Evolutionary conservation across 2,888 invertebrate genomes (phyloP).

Genomic region (Spicauda simplicius): DNA sequence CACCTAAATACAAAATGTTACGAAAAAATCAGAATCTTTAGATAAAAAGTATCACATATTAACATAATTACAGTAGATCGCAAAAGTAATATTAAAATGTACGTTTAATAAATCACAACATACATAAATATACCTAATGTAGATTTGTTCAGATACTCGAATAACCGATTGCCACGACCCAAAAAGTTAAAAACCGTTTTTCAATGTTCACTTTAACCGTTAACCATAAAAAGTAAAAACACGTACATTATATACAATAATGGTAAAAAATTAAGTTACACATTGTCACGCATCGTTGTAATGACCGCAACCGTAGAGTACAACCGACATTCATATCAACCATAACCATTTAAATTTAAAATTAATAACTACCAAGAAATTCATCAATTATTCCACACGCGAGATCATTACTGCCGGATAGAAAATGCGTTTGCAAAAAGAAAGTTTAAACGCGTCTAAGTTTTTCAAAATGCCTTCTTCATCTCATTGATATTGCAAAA

Average conservation of each 20-base stretch:
- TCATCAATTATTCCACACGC: background rate
- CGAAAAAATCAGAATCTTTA: too few relatives aligned
- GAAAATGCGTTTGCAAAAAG: too few relatives aligned
- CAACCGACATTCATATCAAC: background rate
- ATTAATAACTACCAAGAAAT: background rate
- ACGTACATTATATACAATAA: background rate
- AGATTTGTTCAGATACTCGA: background rate
- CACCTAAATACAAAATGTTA: too few relatives aligned
- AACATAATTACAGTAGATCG: background rate
- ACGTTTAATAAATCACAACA: background rate
- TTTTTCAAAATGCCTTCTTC: too few relatives aligned
- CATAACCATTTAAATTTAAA: background rate
- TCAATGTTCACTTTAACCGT: background rate
- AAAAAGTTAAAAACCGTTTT: background rate
- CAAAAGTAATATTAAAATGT: background rate
- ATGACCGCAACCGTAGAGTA: constrained; percentile 15
- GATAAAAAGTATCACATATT: too few relatives aligned
- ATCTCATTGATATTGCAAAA: too few relatives aligned
- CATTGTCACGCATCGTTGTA: constrained; percentile 9
- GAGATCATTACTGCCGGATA: too few relatives aligned
- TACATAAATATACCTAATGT: background rate
- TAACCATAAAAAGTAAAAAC: background rate
- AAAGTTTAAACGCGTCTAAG: too few relatives aligned
- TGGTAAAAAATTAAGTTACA: background rate
- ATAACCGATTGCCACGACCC: background rate